phyloP scores from a whole-genome alignment of 2,888 invertebrate genomes.

The Cantharis nigra region DNA sequence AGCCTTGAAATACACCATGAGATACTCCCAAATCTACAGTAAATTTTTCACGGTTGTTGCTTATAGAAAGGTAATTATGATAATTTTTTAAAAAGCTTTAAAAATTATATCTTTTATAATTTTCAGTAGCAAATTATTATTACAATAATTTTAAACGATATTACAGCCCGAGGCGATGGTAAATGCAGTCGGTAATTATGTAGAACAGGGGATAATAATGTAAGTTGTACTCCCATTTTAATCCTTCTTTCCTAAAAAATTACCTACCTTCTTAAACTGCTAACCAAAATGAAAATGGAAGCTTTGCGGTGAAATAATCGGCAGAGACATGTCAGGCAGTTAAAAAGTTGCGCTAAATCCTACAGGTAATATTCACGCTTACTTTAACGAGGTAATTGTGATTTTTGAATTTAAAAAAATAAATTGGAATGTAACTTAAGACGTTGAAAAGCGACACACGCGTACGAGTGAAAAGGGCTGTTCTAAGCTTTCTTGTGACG shows the following conservation, averaged over 20 bases:
- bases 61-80: background rate
- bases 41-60: background rate
- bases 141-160: background rate
- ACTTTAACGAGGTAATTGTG: constrained; percentile 6
- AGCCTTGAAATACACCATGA: background rate
- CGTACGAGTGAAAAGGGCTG: background rate
- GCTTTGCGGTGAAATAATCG: background rate
- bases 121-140: background rate
- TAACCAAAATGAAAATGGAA: background rate
- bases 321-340: background rate
- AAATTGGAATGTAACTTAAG: background rate
- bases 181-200: background rate
- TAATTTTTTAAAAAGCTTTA: background rate
- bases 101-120: background rate
- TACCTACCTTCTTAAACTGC: background rate
- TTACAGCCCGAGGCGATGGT: background rate
- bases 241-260: background rate
- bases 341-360: background rate
- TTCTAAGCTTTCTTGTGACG: background rate
- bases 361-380: constrained; percentile 14
- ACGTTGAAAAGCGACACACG: background rate
- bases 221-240: background rate
- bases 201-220: background rate
- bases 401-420: background rate
- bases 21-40: background rate